phyloP scores from a whole-genome alignment of 2,888 invertebrate species.

The Lypha dubia region DNA sequence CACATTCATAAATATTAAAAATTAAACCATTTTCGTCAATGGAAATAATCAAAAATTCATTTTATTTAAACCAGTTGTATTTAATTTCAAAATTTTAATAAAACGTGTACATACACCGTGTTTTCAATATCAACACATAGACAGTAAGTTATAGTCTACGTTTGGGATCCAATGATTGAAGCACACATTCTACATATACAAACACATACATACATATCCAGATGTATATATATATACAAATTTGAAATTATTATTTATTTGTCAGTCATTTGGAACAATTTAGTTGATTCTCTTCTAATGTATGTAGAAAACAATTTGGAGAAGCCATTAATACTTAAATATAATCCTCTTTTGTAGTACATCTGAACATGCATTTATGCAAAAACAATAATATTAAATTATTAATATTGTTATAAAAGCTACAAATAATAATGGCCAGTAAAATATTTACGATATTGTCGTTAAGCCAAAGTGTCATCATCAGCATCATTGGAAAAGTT shows the following conservation, averaged over 20 bases:
- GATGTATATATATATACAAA: neutral
- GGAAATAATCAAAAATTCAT: neutral
- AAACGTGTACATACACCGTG: no score
- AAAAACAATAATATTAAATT: conserved; percentile 29
- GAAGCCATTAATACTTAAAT: neutral
- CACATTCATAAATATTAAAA: no score
- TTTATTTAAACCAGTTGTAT: neutral
- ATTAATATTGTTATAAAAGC: conserved; percentile 41
- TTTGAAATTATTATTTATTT: neutral
- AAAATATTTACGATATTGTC: neutral
- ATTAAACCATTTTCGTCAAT: conserved; percentile 19
- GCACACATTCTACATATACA: no score
- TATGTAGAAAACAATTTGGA: neutral
- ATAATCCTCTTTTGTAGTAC: neutral
- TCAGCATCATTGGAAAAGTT: no score
- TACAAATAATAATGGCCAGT: neutral
- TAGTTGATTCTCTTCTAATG: neutral
- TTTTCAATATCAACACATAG: no score
- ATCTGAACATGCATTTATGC: neutral
- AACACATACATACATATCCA: no score
- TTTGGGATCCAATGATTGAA: no score
- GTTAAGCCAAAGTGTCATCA: neutral
- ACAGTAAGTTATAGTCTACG: no score
- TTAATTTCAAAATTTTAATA: no score
- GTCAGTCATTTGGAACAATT: conserved; percentile 1